Evolutionary conservation across 2,113 vertebrate genomes (phyloP).

Genomic region (Sylvilagus bachmani): DNA sequence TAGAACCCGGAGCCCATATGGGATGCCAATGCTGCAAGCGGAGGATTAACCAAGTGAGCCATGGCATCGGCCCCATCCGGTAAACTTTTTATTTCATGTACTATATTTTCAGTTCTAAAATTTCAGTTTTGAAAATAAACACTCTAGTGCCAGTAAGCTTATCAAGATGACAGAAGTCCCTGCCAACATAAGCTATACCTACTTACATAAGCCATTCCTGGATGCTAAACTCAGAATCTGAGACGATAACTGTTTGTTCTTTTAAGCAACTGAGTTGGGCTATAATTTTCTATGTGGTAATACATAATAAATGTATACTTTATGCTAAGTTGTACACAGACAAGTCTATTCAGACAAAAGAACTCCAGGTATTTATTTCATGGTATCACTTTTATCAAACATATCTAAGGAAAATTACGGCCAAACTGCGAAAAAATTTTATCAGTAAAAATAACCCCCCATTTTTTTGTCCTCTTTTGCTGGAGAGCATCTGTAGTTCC

Average conservation of each 20-base stretch:
- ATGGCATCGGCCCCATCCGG: not conserved
- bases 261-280: not conserved
- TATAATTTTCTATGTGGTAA: not conserved
- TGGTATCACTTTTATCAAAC: not conserved
- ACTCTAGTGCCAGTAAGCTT: not conserved
- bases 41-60: too few species aligned
- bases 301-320: not conserved
- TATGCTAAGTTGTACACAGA: not conserved
- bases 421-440: not conserved
- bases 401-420: not conserved
- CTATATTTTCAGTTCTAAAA: not conserved
- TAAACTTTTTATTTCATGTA: not conserved
- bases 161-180: not conserved
- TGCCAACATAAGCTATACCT: not conserved
- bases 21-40: too few species aligned
- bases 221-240: not conserved
- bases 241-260: not conserved
- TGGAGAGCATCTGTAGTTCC: not conserved
- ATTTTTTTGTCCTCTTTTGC: not conserved
- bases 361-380: not conserved
- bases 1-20: too few species aligned
- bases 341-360: not conserved
- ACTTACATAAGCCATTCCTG: not conserved
- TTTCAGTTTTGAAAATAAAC: not conserved
- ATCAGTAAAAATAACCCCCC: not conserved